Percentiles rank a stretch among this genome's conserved stretches.
phyloP scores from a whole-genome alignment of 2,888 invertebrate genomes.

The Ormyrus nitidulus region DNA sequence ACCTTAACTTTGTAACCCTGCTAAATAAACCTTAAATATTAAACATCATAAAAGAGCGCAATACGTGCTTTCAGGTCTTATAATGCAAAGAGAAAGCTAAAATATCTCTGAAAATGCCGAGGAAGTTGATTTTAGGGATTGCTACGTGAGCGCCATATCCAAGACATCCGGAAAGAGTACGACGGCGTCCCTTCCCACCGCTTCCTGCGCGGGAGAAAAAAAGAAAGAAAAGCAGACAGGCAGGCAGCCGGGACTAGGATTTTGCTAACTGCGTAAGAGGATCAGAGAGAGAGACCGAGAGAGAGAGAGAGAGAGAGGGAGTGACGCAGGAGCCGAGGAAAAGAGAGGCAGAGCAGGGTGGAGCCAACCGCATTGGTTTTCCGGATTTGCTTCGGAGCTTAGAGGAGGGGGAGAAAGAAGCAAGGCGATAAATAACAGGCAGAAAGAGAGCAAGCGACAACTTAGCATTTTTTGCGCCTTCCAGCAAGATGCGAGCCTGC shows the following conservation, averaged over 20 bases:
- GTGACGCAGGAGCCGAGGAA: constrained; percentile 12
- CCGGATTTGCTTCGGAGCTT: constrained; percentile 59
- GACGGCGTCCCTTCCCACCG: background rate
- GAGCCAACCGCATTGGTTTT: constrained; percentile 61
- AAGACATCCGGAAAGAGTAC: constrained; percentile 37
- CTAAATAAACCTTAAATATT: too few relatives aligned
- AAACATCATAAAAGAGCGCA: constrained; percentile 14
- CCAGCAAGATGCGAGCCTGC: constrained; percentile 35
- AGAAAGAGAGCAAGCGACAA: constrained; percentile 21
- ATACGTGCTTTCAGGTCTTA: constrained; percentile 1
- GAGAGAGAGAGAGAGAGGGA: background rate
- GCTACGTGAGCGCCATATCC: constrained; percentile 56
- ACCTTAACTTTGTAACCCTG: too few relatives aligned
- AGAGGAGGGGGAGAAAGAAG: constrained; percentile 33
- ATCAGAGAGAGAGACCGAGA: constrained; percentile 33
- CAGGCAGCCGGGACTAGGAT: background rate
- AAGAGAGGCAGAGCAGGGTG: constrained; percentile 59
- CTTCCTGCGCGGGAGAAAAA: background rate
- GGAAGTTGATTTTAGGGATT: constrained; percentile 53
- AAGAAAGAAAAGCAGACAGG: background rate
- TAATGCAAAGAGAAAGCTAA: constrained; percentile 32
- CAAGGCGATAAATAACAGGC: constrained; percentile 63
- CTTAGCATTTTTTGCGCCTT: constrained; percentile 61
- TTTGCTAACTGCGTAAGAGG: constrained; percentile 2
- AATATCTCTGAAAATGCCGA: constrained; percentile 36